Percentiles rank a stretch among this genome's conserved stretches.
Conservation (phyloP, 1,140 invertebrate species). For the Drosophila rufa region DNA sequence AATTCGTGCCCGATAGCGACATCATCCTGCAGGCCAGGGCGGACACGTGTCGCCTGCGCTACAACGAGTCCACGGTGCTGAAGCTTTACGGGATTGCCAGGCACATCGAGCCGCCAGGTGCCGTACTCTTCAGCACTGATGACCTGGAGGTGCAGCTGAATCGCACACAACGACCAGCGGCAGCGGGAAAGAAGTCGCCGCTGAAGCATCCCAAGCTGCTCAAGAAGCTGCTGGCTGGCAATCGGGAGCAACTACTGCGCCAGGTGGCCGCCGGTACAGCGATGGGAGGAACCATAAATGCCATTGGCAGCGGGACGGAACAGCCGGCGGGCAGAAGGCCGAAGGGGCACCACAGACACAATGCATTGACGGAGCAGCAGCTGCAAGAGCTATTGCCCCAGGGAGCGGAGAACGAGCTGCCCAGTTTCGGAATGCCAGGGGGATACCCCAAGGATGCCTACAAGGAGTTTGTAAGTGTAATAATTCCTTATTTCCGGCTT, state of each 20-base stretch:
- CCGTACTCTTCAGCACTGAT: slow-evolving; percentile 88
- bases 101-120: slow-evolving; percentile 89
- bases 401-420: slow-evolving; percentile 59
- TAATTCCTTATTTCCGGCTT: neutral
- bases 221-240: slow-evolving; percentile 75
- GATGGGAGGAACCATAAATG: neutral
- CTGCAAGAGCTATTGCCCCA: slow-evolving; percentile 66
- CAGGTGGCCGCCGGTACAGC: slow-evolving; percentile 45
- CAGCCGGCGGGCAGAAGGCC: slow-evolving; percentile 25
- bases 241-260: slow-evolving; percentile 69
- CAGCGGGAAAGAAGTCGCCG: slow-evolving; percentile 69
- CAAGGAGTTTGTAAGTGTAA: slow-evolving; percentile 67
- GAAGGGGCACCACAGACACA: slow-evolving; percentile 59
- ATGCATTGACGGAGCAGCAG: slow-evolving; percentile 52
- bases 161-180: slow-evolving; percentile 67
- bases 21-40: slow-evolving; percentile 88
- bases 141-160: slow-evolving; percentile 82
- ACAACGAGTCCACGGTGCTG: slow-evolving; percentile 89
- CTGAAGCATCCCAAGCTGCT: slow-evolving; percentile 84
- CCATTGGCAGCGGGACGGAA: slow-evolving; percentile 24
- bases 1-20: slow-evolving; percentile 88
- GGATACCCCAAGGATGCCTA: slow-evolving; percentile 57
- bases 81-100: slow-evolving; percentile 90
- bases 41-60: slow-evolving; percentile 91
- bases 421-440: slow-evolving; percentile 43